Evolutionary conservation across 2,797 vertebrate species (phyloP), one percentile per base, ranked within the genome.

Genomic region (Mormyrops boulengeri): DNA sequence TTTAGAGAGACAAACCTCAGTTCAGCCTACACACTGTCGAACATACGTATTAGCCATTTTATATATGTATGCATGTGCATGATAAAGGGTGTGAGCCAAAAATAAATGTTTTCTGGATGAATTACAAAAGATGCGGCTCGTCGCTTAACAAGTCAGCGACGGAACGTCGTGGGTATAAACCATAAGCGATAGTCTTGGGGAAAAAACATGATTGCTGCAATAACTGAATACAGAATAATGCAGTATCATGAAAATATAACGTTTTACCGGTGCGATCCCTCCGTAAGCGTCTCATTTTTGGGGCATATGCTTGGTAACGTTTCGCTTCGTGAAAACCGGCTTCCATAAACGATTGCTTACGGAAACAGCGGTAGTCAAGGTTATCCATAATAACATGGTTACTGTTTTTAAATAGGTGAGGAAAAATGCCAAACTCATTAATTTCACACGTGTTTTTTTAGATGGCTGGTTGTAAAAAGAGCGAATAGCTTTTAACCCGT

Each of bases 401-500:
- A 8, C 77, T 41, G 38, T n/a, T 41, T 80, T 80, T n/a, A 47
- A 44, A 47, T 80, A 44, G 38, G 17, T 41, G 41, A 80, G 77
- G 19, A 22, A 41, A 85, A 49, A 50, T 26, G 34, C 44, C 19
- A 19, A 34, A 87, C 17, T 34, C 85, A 87, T 84, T 57, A 50
- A 69, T 86, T 52, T 89, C 60, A 44, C 9, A 60, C 84, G n/a
- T 41, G 41, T 44, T 44, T 80, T 44, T 73, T 9, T 49, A 47
- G 80, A 22, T 49, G 60, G 9, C 86, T 66, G 66, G 66, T 73
- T 87, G 19, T 69, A 26, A 66, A 55, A 88, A 89, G 47, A 52
- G 77, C 17, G 22, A 55, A 69, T 47, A 17, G 89, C 49, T 55
- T 87, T 89, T 89, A 77, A 26, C 62, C 22, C 26, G n/a, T 47